Conservation (phyloP, 2,888 invertebrate species). For the Tethea ocularis region DNA sequence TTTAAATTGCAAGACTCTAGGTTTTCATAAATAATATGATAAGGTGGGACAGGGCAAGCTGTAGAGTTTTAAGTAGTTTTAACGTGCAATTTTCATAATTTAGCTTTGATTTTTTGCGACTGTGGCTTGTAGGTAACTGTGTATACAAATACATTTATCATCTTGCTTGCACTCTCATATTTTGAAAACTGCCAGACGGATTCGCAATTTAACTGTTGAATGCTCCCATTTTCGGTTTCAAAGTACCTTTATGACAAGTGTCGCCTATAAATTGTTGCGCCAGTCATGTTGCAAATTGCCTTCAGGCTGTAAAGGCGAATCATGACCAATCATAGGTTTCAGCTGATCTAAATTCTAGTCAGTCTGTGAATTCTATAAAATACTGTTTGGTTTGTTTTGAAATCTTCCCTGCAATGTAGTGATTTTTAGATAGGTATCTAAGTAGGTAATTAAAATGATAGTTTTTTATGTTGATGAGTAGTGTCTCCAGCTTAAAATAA, state of each 20-base stretch:
- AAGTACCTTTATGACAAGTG: background rate
- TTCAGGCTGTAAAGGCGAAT: background rate
- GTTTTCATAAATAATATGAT: slow-evolving; percentile 63
- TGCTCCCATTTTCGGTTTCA: background rate
- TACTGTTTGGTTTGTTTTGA: no score
- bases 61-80: background rate
- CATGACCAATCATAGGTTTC: background rate
- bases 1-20: slow-evolving; percentile 65
- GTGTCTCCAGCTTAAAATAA: background rate
- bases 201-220: background rate
- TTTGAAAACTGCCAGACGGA: background rate
- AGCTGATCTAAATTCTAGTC: no score
- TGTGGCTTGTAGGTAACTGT: no score
- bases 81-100: background rate
- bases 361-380: no score
- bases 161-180: background rate
- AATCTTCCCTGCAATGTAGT: no score
- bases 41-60: slow-evolving; percentile 15
- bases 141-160: background rate
- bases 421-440: no score
- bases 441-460: no score
- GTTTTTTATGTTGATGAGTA: no score
- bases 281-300: background rate
- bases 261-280: background rate
- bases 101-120: background rate